A percentile compares a stretch with the other conserved stretches of the same genome.
Conservation (phyloP, 2,888 invertebrate species). For the Eristalinus sepulchralis region DNA sequence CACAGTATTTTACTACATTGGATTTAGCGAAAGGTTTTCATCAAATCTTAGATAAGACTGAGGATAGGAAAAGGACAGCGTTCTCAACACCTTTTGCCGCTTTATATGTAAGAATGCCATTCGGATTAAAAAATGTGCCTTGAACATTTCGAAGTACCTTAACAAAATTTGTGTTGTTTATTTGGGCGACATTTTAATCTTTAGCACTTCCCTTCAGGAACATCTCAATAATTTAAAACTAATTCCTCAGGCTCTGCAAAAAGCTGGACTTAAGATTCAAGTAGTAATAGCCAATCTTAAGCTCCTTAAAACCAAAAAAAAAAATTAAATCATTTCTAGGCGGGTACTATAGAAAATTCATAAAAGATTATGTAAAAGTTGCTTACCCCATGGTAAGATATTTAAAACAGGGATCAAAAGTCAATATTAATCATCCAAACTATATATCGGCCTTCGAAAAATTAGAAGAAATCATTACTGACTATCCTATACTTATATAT, state of each 20-base stretch:
- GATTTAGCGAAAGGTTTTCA: slow-evolving; percentile 45
- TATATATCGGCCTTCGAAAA: too few relatives aligned
- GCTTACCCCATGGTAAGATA: too few relatives aligned
- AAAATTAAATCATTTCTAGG: too few relatives aligned
- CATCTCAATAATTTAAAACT: slow-evolving; percentile 5
- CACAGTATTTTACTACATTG: slow-evolving; percentile 42
- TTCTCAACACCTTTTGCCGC: slow-evolving; percentile 15
- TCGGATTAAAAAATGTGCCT: neutral
- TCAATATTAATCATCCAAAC: slow-evolving; percentile 1
- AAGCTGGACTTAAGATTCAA: slow-evolving; percentile 10
- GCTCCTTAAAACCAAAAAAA: too few relatives aligned
- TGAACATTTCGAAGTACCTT: slow-evolving; percentile 19
- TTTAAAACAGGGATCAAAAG: slow-evolving; percentile 10
- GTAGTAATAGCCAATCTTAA: slow-evolving; percentile 73
- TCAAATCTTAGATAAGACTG: slow-evolving; percentile 27
- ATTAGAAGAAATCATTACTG: neutral
- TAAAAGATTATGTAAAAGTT: too few relatives aligned
- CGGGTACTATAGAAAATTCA: too few relatives aligned
- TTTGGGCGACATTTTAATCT: slow-evolving; percentile 8
- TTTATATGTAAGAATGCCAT: slow-evolving; percentile 10
- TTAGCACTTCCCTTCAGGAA: slow-evolving; percentile 2
- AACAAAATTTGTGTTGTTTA: slow-evolving; percentile 1
- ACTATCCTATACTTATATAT: neutral
- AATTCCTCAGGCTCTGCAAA: slow-evolving; percentile 8
- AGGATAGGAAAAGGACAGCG: slow-evolving; percentile 30